Conservation (phyloP, 1,140 invertebrate genomes). For the Spodoptera litura region DNA sequence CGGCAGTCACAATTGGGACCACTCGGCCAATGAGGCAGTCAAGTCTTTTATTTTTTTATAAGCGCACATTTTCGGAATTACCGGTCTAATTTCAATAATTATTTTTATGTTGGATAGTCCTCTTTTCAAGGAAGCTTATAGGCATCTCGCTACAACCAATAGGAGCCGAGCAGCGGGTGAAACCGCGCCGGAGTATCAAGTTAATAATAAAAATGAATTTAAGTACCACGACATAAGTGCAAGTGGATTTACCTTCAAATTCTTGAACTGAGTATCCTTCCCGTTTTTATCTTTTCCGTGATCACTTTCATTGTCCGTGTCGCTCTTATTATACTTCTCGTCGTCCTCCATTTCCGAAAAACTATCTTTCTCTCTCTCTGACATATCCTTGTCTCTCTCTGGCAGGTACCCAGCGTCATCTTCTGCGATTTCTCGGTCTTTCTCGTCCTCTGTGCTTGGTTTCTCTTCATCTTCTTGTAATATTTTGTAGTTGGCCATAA, state of each 20-base stretch:
- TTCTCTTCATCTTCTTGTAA: slow-evolving; percentile 78
- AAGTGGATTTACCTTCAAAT: slow-evolving; percentile 71
- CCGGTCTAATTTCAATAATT: too few relatives aligned
- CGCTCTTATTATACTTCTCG: slow-evolving; percentile 81
- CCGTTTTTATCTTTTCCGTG: slow-evolving; percentile 66
- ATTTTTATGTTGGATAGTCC: too few relatives aligned
- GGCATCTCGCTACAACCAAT: too few relatives aligned
- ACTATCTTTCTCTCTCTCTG: slow-evolving; percentile 69
- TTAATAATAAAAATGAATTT: neutral
- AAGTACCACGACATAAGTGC: neutral
- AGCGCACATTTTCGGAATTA: too few relatives aligned
- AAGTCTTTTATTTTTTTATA: too few relatives aligned
- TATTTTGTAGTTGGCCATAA: slow-evolving; percentile 78
- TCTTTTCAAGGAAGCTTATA: too few relatives aligned
- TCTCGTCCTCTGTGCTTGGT: slow-evolving; percentile 78
- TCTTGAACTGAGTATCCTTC: slow-evolving; percentile 72
- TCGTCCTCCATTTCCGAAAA: slow-evolving; percentile 85
- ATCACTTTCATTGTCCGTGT: slow-evolving; percentile 83
- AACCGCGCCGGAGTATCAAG: too few relatives aligned
- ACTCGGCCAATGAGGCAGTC: too few relatives aligned
- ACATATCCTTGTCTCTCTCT: slow-evolving; percentile 56
- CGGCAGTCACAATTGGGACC: too few relatives aligned
- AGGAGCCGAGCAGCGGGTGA: too few relatives aligned
- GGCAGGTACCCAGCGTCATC: slow-evolving; percentile 58
- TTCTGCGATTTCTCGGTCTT: slow-evolving; percentile 73